Evolutionary conservation across 2,113 vertebrate species (phyloP), one percentile per base, ranked within the genome.

Genomic region (Tetrao urogallus): DNA sequence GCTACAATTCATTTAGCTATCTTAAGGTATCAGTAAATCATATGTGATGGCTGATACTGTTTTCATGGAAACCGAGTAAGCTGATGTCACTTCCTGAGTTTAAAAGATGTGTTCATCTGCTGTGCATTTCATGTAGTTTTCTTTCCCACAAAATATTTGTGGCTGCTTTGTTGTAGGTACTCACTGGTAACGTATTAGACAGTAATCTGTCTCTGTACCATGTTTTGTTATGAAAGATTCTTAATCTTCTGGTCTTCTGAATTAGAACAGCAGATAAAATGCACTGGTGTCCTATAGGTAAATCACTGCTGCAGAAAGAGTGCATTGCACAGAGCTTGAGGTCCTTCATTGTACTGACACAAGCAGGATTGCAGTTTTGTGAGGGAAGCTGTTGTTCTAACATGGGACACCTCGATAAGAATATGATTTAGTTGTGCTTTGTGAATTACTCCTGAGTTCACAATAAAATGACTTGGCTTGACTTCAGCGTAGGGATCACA

Each of bases 41-140:
- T 78, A 74, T 88, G 90, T 84, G 69, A 57, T 93, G 34, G 43
- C 86, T 92, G 83, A 93, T 92, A 86, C 22, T 82, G 93, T 96
- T 91, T 94, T 81, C 92, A 94, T 97, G 94, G 93, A 93, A 96
- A 96, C 93, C 90, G 92, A 95, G 83, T 93, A 88, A 95, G 93
- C 93, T 84, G 80, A 38, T 93, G 88, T 63, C 78, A 87, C 88
- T 95, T 96, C 91, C 90, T 94, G 88, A 63, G 40, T 88, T 94
- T 86, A 70, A 92, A 86, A 91, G 91, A 81, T 69, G 58, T 54
- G 40, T 94, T 97, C 76, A 81, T 90, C 66, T 88, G 61, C 20
- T 90, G 65, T 82, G 60, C 50, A 21, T 84, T 91, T 91, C 69
- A 42, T 60, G 43, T 48, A 36, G 50, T 36, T 6, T 45, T 20